Conservation (phyloP, 2,797 vertebrate genomes). For the Cuculus canorus region DNA sequence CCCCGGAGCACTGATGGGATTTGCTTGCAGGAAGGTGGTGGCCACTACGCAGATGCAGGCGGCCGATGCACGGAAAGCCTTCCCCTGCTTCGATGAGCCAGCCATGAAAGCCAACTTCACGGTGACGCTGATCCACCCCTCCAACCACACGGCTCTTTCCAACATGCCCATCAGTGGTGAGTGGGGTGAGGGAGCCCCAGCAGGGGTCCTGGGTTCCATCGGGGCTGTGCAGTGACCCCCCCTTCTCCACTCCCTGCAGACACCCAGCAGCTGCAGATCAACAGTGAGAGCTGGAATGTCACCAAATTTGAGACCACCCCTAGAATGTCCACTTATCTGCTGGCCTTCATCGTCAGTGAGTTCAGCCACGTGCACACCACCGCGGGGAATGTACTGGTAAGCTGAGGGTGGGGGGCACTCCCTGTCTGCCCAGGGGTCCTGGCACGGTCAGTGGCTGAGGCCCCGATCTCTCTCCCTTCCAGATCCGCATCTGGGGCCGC, state of each 20-base stretch:
- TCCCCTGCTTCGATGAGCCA: slow-evolving; percentile 95
- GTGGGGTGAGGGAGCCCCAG: not conserved
- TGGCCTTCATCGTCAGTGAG: slow-evolving; percentile 90
- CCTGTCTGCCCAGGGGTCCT: accelerated
- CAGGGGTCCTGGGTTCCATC: accelerated
- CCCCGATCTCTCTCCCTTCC: not conserved
- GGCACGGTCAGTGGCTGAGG: not conserved
- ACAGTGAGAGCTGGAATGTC: not conserved
- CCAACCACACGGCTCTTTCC: slow-evolving; percentile 78
- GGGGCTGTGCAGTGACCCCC: not conserved
- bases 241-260: slow-evolving; percentile 32
- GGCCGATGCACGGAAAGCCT: slow-evolving; percentile 87
- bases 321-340: slow-evolving; percentile 92
- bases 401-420: not conserved
- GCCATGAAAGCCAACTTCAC: slow-evolving; percentile 91
- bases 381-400: slow-evolving; percentile 54
- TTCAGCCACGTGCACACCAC: not conserved
- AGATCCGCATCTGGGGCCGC: slow-evolving; percentile 92
- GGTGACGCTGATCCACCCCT: slow-evolving; percentile 82
- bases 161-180: slow-evolving; percentile 84
- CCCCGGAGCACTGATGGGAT: accelerated
- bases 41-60: slow-evolving; percentile 96
- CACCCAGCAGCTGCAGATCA: accelerated
- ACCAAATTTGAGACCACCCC: slow-evolving; percentile 82
- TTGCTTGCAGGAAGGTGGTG: slow-evolving; percentile 79